Base-by-base conservation (phyloP, 23 tunicate genomes). In the Phallusia fumigata region DNA sequence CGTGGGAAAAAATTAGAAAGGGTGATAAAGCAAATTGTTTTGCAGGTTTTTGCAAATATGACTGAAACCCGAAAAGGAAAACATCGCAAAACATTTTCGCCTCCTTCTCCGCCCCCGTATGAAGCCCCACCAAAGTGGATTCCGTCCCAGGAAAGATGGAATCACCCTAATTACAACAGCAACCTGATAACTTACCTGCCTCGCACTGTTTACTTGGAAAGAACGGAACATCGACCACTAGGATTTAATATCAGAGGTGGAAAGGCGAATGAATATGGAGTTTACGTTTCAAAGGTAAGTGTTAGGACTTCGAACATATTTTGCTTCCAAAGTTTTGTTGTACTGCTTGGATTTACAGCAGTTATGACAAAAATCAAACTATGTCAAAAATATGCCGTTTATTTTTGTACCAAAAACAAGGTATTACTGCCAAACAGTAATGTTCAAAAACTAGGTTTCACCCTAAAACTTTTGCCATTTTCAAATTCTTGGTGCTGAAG, bases 231-330 rank as follows among this genome's bases (percentile, higher is more conserved):
- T 3, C 81, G 65, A 30, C 88, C 88, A 0, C 85, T 94, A 3
- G 98, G 98, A 6, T 89, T 94, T 79, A 86, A 89, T 51, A 83
- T 94, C 36, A 73, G 98, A 51, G 98, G 98, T 13, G 98, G 98
- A 13, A 81, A 82, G 19, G 83, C 83, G 12, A 78, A 81, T 79
- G 98, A 94, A 83, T 88, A 91, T 74, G 98, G 98, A 19, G 94
- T 89, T 22, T 94, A 85, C 53, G 85, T 94, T 15, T 89, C 98
- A 10, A 89, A 83, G 88, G 98, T 94, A 19, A 12, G 35, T 74
- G 12, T 32, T 74, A 33, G 33, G 3, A 3, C 78, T 74, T 58
- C 16, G 8, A 58, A n/a, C n/a, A n/a, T n/a, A n/a, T n/a, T n/a
- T n/a, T n/a, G n/a, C n/a, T n/a, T n/a, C n/a, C n/a, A n/a, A n/a